Base-by-base conservation (phyloP, 92 coral and sea anemone genomes). In the Epizoanthus scotinus region DNA sequence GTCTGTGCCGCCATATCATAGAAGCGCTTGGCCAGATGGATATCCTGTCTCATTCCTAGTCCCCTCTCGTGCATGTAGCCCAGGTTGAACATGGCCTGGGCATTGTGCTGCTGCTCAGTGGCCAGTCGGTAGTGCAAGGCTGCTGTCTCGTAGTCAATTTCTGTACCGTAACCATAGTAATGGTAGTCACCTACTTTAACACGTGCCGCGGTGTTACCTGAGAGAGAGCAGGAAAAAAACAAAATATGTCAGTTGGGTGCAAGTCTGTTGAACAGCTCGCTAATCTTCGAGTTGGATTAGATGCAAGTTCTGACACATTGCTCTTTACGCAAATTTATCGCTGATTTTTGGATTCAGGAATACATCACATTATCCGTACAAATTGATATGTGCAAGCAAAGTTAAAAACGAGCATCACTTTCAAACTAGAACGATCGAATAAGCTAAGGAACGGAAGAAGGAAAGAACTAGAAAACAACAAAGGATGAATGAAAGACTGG, bases 11-110 rank as follows among this genome's bases (percentile, higher is more conserved):
- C 99, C 99, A 95, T 95, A 78, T 95, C 99, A 50, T 95, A 95
- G 77, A 93, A 95, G 34, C 99, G 85, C 63, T 95, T 95, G 10
- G 99, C 99, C 57, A 95, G 89, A 78, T 95, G 99, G 57, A 93
- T 91, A 71, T 95, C 99, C 94, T 93, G 98, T 89, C 90, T 91
- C 99, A 93, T 95, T 67, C 99, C 99, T 78, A 95, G 90, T 70
- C 99, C 99, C 71, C 98, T 91, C 92, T 95, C 99, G 60, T 95
- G 96, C 99, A 95, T 95, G 89, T 93, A 95, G 64, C 95, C 99
- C 84, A 95, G 88, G 91, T 95, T 95, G 82, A 95, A 95, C 95
- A 93, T 95, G 71, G 99, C 99, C 84, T 93, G 99, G 74, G 99
- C 98, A 61, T 84, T 93, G 72, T 92, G 98, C 28, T 93, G 98